Percentiles rank a stretch among this genome's conserved stretches.
Evolutionary conservation across 1,140 invertebrate genomes (phyloP).

Genomic region (Goniozus legneri): DNA sequence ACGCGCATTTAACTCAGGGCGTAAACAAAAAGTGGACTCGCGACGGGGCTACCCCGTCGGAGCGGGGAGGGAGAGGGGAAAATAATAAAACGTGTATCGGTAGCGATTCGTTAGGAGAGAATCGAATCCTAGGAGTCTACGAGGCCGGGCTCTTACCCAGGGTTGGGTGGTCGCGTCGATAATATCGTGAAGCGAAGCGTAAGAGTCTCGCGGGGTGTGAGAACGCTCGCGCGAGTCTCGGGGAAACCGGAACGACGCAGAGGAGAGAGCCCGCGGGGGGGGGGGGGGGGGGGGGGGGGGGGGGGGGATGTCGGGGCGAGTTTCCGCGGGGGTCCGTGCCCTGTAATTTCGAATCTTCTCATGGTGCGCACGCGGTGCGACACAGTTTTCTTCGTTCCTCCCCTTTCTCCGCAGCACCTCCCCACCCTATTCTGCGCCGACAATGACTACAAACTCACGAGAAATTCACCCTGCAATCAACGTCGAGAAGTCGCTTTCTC

Average conservation of each 20-base stretch:
- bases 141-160: slow-evolving; percentile 29
- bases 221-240: too few species aligned
- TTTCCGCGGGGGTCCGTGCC: slow-evolving; percentile 29
- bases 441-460: slow-evolving; percentile 51
- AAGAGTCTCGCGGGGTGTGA: slow-evolving; percentile 23
- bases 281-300: slow-evolving; percentile 7
- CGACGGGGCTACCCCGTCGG: too few species aligned
- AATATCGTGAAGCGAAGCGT: slow-evolving; percentile 32
- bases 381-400: too few species aligned
- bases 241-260: slow-evolving; percentile 21
- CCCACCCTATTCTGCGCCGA: slow-evolving; percentile 44
- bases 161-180: slow-evolving; percentile 46
- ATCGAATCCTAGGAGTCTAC: background rate
- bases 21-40: too few species aligned
- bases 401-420: slow-evolving; percentile 46
- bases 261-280: slow-evolving; percentile 1
- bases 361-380: slow-evolving; percentile 27
- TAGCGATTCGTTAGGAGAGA: background rate
- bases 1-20: too few species aligned
- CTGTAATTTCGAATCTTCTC: slow-evolving; percentile 54
- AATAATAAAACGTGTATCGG: too few species aligned
- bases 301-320: slow-evolving; percentile 33
- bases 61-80: too few species aligned
- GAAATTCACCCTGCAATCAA: slow-evolving; percentile 56
- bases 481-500: slow-evolving; percentile 13